Percentiles rank a stretch among this genome's conserved stretches.
phyloP scores from a whole-genome alignment of 2,888 invertebrate species.

The Polymixis flavicincta region DNA sequence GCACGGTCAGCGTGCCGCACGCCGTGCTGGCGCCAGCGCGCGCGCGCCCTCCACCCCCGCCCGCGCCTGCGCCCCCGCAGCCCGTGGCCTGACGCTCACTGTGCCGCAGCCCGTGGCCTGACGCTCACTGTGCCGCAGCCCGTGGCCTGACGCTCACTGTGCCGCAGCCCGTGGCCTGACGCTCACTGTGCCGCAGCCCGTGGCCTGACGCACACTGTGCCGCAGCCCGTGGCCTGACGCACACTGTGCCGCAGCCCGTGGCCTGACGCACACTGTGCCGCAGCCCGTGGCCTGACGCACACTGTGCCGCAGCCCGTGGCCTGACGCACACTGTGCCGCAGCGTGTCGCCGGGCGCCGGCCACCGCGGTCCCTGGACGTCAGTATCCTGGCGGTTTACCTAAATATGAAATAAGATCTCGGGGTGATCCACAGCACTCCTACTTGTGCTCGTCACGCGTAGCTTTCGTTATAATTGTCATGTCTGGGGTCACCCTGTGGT shows the following conservation, averaged over 20 bases:
- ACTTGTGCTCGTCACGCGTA: not conserved
- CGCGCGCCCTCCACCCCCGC: slow-evolving; percentile 78
- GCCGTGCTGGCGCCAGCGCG: slow-evolving; percentile 85
- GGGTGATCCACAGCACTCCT: not conserved
- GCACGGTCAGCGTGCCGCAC: slow-evolving; percentile 85
- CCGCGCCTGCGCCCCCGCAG: slow-evolving; percentile 66
- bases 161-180: slow-evolving; percentile 59
- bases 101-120: slow-evolving; percentile 57
- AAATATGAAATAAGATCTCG: slow-evolving; percentile 13
- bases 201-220: not conserved
- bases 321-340: slow-evolving; percentile 26
- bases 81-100: slow-evolving; percentile 19
- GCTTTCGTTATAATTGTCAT: not conserved
- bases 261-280: not conserved
- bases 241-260: no score
- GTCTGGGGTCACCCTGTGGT: not conserved
- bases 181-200: no score
- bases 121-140: no score
- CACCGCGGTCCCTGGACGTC: not conserved
- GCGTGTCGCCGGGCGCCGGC: slow-evolving; percentile 57
- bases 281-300: slow-evolving; percentile 33
- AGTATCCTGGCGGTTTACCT: slow-evolving; percentile 12
- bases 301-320: not conserved
- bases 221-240: slow-evolving; percentile 61
- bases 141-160: not conserved